Evolutionary conservation across 2,113 vertebrate species (phyloP).

Genomic region (Petromus typicus): DNA sequence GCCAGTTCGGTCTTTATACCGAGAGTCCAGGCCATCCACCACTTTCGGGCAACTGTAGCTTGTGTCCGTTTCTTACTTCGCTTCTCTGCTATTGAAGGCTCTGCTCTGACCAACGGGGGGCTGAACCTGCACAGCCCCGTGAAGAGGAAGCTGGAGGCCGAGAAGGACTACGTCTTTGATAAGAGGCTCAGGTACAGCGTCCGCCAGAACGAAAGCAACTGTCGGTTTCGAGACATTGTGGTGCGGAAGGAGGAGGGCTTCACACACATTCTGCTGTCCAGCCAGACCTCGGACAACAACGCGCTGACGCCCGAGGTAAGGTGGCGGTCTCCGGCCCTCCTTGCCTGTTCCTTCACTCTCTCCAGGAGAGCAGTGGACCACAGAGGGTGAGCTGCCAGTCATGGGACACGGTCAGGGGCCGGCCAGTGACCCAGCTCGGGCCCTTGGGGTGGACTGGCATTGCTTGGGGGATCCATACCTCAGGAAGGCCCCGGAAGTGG

Average conservation of each 20-base stretch:
- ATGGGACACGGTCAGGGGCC: neutral
- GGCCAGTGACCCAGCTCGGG: fast-evolving
- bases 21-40: fast-evolving
- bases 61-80: neutral
- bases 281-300: conserved; percentile 98
- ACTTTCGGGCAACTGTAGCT: fast-evolving
- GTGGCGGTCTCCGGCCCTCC: neutral
- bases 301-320: conserved; percentile 97
- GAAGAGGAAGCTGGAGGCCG: conserved; percentile 95
- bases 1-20: fast-evolving
- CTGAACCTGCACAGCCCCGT: conserved; percentile 92
- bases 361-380: neutral
- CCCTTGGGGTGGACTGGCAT: neutral
- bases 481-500: neutral
- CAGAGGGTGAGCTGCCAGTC: neutral
- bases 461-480: neutral
- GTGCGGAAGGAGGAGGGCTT: conserved; percentile 98
- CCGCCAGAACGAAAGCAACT: conserved; percentile 96
- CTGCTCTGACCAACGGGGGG: conserved; percentile 92
- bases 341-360: neutral
- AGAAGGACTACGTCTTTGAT: conserved; percentile 97
- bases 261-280: conserved; percentile 97
- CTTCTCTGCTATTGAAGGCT: conserved; percentile 88
- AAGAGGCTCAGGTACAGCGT: conserved; percentile 98
- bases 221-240: conserved; percentile 98